These are phyloP conservation scores for Eristalis intricaria DNA, from an alignment of 2,888 invertebrate genomes.

Conservation along the genomic window DNA sequence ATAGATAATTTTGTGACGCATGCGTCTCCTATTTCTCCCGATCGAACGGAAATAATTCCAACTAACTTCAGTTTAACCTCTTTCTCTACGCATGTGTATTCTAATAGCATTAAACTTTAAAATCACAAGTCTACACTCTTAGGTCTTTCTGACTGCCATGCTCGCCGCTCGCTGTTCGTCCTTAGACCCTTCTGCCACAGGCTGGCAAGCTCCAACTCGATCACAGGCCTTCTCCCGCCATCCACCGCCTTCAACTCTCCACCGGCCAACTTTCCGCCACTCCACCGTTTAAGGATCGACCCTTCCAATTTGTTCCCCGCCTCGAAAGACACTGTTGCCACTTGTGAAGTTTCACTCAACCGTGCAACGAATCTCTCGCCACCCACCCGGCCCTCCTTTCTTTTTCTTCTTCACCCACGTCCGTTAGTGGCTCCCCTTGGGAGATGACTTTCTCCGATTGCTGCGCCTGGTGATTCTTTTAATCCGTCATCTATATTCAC, in stretches of 20 bases:
- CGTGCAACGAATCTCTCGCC: slow-evolving; percentile 23
- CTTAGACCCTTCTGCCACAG: too few relatives aligned
- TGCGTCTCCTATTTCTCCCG: too few relatives aligned
- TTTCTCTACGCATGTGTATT: too few relatives aligned
- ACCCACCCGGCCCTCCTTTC: not conserved
- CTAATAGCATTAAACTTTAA: too few relatives aligned
- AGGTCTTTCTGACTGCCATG: too few relatives aligned
- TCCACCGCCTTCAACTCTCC: not conserved
- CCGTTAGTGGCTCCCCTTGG: not conserved
- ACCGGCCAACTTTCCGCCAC: not conserved
- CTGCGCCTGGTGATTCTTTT: not conserved
- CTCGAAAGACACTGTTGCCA: slow-evolving; percentile 21
- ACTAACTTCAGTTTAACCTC: too few relatives aligned
- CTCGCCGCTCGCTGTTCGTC: too few relatives aligned
- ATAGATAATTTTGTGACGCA: too few relatives aligned
- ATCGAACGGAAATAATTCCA: too few relatives aligned
- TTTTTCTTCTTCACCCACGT: too few relatives aligned
- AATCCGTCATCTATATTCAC: not conserved
- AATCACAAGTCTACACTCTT: too few relatives aligned
- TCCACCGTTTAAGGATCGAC: not conserved
- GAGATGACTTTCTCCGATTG: not conserved
- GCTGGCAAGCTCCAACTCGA: too few relatives aligned
- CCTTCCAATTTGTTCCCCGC: not conserved
- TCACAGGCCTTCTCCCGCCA: not conserved
- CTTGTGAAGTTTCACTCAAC: slow-evolving; percentile 30